Percentiles rank a stretch among this genome's conserved stretches.
phyloP scores from a whole-genome alignment of 2,113 vertebrate genomes.

The Arenaria interpres region DNA sequence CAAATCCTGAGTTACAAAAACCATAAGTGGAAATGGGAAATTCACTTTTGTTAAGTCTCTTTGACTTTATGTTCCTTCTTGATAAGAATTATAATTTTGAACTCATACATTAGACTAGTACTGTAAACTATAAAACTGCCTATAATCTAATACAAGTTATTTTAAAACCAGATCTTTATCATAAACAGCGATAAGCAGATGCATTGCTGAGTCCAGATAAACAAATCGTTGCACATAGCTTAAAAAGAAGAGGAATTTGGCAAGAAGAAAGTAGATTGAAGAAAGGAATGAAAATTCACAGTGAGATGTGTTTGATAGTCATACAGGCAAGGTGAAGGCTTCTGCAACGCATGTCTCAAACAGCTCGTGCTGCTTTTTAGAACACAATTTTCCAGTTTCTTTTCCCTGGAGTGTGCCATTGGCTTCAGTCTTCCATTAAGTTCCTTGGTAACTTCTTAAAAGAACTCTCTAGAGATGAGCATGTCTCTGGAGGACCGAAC shows the following conservation, averaged over 20 bases:
- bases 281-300: neutral
- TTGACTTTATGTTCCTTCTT: neutral
- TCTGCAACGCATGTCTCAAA: neutral
- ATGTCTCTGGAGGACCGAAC: neutral
- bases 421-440: conserved; percentile 39
- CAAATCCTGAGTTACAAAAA: neutral
- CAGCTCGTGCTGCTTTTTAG: neutral
- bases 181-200: neutral
- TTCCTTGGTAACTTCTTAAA: conserved; percentile 54
- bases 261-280: neutral
- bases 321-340: neutral
- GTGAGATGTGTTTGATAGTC: neutral
- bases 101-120: neutral
- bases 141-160: neutral
- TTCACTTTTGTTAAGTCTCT: neutral
- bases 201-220: neutral
- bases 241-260: neutral
- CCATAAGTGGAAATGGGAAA: neutral
- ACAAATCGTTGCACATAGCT: neutral
- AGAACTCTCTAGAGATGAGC: conserved; percentile 39
- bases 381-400: neutral
- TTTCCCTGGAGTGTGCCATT: conserved; percentile 50
- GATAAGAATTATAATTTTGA: neutral
- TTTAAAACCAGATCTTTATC: neutral
- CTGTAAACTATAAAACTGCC: neutral